phyloP scores from a whole-genome alignment of 2,797 vertebrate genomes.

The Sebastes trivittatus region DNA sequence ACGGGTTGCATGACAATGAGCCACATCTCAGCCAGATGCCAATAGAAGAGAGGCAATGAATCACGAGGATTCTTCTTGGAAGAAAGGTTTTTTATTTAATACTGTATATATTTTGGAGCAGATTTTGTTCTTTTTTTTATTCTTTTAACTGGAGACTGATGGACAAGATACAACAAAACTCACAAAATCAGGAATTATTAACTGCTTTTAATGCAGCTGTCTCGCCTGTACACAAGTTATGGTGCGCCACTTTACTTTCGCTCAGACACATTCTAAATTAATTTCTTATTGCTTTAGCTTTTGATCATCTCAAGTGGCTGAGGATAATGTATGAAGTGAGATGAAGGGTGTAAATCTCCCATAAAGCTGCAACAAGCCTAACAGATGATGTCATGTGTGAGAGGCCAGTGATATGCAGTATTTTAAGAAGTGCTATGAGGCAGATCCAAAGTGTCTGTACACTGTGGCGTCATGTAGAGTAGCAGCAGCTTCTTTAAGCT shows the following conservation, averaged over 20 bases:
- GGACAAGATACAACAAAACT: background rate
- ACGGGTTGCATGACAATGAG: constrained; percentile 78
- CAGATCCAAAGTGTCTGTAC: constrained; percentile 37
- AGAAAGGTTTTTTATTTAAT: background rate
- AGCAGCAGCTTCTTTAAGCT: constrained; percentile 38
- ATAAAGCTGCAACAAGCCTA: constrained; percentile 13
- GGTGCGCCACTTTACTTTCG: background rate
- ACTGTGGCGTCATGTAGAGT: constrained; percentile 30
- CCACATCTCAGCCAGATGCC: constrained; percentile 65
- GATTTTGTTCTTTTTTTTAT: background rate
- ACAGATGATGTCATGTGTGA: constrained; percentile 50
- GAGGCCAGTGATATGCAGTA: constrained; percentile 33
- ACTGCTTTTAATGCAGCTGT: background rate
- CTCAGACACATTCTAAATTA: background rate
- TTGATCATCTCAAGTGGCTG: background rate
- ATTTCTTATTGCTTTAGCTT: constrained; percentile 12
- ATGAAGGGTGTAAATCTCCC: constrained; percentile 4
- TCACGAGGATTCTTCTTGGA: constrained; percentile 48
- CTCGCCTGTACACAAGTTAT: background rate
- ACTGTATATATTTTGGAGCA: background rate
- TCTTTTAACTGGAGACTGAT: constrained; percentile 4
- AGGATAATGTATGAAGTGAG: background rate
- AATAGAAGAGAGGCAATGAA: constrained; percentile 55
- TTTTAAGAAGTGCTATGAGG: constrained; percentile 54
- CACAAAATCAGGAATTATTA: constrained; percentile 5